Base-by-base conservation (phyloP, 1,140 invertebrate species). In the Centruroides vittatus region DNA sequence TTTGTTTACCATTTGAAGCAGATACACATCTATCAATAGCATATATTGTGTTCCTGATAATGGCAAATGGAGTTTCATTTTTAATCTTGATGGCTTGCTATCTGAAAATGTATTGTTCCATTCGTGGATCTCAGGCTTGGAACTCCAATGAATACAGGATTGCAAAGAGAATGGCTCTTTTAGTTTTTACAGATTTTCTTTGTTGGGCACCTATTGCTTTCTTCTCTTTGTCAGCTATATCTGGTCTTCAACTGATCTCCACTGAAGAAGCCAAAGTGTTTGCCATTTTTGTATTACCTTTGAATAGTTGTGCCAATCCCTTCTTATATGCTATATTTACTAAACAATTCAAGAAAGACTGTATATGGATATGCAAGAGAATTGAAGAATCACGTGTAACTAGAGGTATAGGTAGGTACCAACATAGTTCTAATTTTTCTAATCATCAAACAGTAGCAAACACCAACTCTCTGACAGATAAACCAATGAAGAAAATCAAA, bases 191-290 rank as follows among this genome's bases (percentile, higher is more conserved):
- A 0, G 93, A 98, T 73, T 93, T 98, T 69, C 76, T 96, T 11
- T 98, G 95, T 75, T 97, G 94, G 94, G 89, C 91, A 0, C 95
- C 95, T 0, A 97, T 98, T 53, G 91, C 93, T 0, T 95, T 99
- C 73, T 93, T 97, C 72, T 90, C 91, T 0, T 75, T 96, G 3
- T 93, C 91, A 0, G 90, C 93, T 12, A 85, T 90, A 0, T 92
- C 93, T 70, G 93, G 92, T 0, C 76, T 88, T 49, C 88, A 89
- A 59, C 76, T 96, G 1, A 88, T 97, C 4, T 88, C 87, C 1
- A 76, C 96, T n/a, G 92, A 95, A 71, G 90, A 94, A 73, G 92
- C 93, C 3, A 98, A 98, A 78, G 88, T 98, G 9, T 93, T 97
- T 67, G 94, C 93, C 0, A 91, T 97, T 10, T 98, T 97, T 71